phyloP scores from a whole-genome alignment of 2,888 invertebrate species.

The Eupithecia inturbata region DNA sequence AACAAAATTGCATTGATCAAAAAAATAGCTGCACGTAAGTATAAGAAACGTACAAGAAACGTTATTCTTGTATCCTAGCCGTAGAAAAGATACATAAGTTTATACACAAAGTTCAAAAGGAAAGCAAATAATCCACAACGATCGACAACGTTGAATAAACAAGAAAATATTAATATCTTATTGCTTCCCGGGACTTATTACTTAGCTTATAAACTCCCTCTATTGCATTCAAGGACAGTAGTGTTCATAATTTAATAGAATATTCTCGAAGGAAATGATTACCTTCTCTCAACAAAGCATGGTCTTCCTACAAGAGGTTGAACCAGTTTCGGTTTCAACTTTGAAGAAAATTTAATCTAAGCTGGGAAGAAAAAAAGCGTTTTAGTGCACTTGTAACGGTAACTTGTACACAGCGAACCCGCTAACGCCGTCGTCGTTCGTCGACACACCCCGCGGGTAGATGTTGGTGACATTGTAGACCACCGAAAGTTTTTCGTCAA shows the following conservation, averaged over 20 bases:
- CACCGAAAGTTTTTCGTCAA: background rate
- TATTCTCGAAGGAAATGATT: background rate
- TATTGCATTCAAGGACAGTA: constrained; percentile 13
- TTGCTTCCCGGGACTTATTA: constrained; percentile 24
- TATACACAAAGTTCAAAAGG: constrained; percentile 13
- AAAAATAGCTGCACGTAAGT: background rate
- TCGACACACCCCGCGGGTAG: background rate
- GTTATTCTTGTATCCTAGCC: background rate
- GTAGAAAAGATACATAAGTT: constrained; percentile 7
- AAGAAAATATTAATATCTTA: constrained; percentile 24
- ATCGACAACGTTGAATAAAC: constrained; percentile 20
- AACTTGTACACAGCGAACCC: background rate
- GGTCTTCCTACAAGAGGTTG: background rate
- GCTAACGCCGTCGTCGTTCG: background rate
- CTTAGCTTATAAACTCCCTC: constrained; percentile 13
- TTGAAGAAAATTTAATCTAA: background rate
- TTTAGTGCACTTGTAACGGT: too few relatives aligned
- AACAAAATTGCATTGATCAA: background rate
- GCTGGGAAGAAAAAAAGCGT: background rate
- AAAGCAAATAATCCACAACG: constrained; percentile 14
- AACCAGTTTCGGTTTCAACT: background rate
- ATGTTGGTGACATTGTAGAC: background rate
- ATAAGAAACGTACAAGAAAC: background rate
- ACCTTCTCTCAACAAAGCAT: background rate
- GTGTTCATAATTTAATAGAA: background rate